Evolutionary conservation across 2,888 invertebrate species (phyloP), one percentile per base, ranked within the genome.

Genomic region (Thecocarcelia acutangulata): DNA sequence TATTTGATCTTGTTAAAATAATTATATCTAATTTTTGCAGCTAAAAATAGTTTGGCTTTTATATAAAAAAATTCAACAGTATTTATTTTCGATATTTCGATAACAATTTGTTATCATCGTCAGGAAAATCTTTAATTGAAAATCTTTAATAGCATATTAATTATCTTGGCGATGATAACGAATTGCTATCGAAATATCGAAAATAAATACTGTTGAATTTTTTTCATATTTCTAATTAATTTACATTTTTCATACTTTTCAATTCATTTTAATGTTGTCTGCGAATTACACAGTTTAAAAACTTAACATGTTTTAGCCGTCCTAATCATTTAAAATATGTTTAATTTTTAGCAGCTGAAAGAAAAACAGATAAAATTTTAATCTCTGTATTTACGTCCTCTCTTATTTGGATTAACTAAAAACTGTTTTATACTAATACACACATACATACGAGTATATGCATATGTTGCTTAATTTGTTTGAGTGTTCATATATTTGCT

Each of bases 351-450:
- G 3, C 61, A 69, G 61, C 54, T 69, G 54, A n/a, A 63, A 40
- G 24, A 48, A 52, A 21, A 69, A 58, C 58, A 42, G 37, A 54
- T 33, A 73, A 56, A 63, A 40, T 69, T 69, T 74, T 74, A 74
- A 77, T 74, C 68, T 69, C 44, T 68, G 42, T 63, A 56, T 81
- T 73, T 64, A 77, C 56, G 63, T 77, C 69, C 64, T 37, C 58
- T 73, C 63, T 64, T 77, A 69, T 81, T 81, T 77, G 66, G 21
- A 72, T 68, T 66, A 69, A 46, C 24, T 52, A 40, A 13, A 50
- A 63, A 42, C 50, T 75, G 56, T 73, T 72, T 58, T 19, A 17
- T 33, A n/a, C 52, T 63, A n/a, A n/a, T n/a, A n/a, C n/a, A n/a
- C n/a, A n/a, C n/a, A n/a, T n/a, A n/a, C n/a, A n/a, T n/a, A n/a